phyloP scores from a whole-genome alignment of 1,140 invertebrate species.

The Platyura marginata region DNA sequence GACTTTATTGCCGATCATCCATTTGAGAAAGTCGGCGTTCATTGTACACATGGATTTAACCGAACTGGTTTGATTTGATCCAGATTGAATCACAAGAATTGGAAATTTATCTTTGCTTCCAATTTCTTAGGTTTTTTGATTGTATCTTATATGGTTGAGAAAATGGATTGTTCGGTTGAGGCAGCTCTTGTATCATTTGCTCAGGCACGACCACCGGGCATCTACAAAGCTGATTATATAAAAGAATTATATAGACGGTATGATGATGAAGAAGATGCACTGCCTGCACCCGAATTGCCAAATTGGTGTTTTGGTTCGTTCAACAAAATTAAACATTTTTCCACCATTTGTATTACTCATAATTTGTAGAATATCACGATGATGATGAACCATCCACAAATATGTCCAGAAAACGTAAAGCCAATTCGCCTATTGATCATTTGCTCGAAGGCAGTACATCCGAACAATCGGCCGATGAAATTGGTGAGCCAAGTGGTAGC shows the following conservation, averaged over 20 bases:
- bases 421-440: slow-evolving; percentile 3
- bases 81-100: not conserved
- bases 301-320: no score
- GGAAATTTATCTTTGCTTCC: not conserved
- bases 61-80: slow-evolving; percentile 36
- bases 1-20: slow-evolving; percentile 65
- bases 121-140: slow-evolving; percentile 62
- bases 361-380: slow-evolving; percentile 30
- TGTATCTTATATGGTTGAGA: slow-evolving; percentile 73
- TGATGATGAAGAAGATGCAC: slow-evolving; percentile 52
- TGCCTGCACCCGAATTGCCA: slow-evolving; percentile 53
- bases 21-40: slow-evolving; percentile 68
- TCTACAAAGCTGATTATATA: slow-evolving; percentile 63
- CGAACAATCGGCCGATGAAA: not conserved
- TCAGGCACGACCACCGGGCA: slow-evolving; percentile 46
- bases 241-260: slow-evolving; percentile 54
- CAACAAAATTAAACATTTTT: no score
- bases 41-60: slow-evolving; percentile 99
- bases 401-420: slow-evolving; percentile 9
- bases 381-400: slow-evolving; percentile 17
- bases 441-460: not conserved
- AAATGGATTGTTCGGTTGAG: slow-evolving; percentile 55
- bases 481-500: not conserved
- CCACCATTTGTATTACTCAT: no score
- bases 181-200: slow-evolving; percentile 64